These are phyloP conservation scores for Picus viridis DNA, from an alignment of 2,797 vertebrate species.

Conservation along the genomic window DNA sequence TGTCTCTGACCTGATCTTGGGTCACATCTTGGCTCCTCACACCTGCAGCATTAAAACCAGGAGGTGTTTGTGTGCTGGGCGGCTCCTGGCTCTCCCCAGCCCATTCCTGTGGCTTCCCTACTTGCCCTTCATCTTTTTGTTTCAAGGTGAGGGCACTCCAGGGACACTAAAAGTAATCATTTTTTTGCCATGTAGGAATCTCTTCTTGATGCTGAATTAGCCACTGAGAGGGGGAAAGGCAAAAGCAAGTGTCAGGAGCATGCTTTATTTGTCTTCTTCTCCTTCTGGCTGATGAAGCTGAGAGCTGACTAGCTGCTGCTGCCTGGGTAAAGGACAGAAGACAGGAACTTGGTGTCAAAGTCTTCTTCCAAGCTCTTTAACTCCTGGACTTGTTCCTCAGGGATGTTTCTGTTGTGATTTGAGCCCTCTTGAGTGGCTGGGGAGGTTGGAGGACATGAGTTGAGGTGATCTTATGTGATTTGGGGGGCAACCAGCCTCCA, in stretches of 20 bases:
- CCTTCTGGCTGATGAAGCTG: neutral
- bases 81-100: neutral
- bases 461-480: accelerated
- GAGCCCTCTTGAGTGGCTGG: too few relatives aligned
- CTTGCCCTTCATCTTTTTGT: neutral
- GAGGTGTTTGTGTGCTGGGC: neutral
- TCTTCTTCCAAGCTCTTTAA: neutral
- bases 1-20: neutral
- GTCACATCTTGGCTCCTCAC: neutral
- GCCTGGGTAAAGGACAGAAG: neutral
- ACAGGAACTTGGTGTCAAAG: neutral
- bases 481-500: neutral
- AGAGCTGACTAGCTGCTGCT: neutral
- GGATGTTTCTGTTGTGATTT: accelerated
- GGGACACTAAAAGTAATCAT: neutral
- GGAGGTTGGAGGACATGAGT: accelerated
- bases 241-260: neutral
- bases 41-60: neutral
- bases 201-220: neutral
- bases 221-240: neutral
- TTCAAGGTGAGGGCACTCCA: neutral
- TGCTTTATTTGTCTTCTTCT: neutral
- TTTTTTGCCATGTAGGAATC: neutral
- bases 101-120: neutral
- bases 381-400: accelerated